phyloP scores from a whole-genome alignment of 2,888 invertebrate species.

The Epistrophe grossulariae region DNA sequence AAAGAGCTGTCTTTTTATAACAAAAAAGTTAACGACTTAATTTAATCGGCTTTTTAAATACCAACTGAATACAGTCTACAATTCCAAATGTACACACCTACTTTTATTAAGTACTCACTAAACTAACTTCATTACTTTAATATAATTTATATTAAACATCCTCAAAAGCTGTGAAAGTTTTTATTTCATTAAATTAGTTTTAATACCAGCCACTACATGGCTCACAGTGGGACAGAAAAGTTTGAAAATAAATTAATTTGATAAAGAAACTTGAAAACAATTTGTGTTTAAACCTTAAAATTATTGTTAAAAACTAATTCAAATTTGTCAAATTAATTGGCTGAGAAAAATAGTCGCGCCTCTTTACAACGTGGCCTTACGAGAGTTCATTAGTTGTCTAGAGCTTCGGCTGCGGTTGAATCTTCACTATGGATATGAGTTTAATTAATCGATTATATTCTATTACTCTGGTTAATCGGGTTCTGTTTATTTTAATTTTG shows the following conservation, averaged over 20 bases:
- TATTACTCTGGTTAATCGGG: no score
- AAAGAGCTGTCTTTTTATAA: neutral
- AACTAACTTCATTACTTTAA: slow-evolving; percentile 22
- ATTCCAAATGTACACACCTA: neutral
- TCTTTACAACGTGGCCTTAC: no score
- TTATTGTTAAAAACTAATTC: no score
- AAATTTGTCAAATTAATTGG: no score
- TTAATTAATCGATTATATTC: no score
- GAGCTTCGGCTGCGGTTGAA: no score
- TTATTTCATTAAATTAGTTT: slow-evolving; percentile 38
- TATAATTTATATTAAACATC: slow-evolving; percentile 27
- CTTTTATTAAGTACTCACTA: slow-evolving; percentile 16
- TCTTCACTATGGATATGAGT: no score
- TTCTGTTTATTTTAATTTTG: no score
- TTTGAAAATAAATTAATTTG: neutral
- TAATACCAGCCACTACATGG: neutral
- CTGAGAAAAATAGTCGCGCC: no score
- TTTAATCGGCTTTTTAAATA: slow-evolving; percentile 15
- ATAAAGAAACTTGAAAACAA: no score
- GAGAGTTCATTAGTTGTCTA: no score
- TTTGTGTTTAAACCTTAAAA: neutral
- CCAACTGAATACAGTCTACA: neutral
- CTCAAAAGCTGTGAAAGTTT: slow-evolving; percentile 30
- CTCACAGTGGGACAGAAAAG: neutral
- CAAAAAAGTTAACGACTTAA: slow-evolving; percentile 27